Conservation (phyloP, 2,113 vertebrate species). For the Meles meles region DNA sequence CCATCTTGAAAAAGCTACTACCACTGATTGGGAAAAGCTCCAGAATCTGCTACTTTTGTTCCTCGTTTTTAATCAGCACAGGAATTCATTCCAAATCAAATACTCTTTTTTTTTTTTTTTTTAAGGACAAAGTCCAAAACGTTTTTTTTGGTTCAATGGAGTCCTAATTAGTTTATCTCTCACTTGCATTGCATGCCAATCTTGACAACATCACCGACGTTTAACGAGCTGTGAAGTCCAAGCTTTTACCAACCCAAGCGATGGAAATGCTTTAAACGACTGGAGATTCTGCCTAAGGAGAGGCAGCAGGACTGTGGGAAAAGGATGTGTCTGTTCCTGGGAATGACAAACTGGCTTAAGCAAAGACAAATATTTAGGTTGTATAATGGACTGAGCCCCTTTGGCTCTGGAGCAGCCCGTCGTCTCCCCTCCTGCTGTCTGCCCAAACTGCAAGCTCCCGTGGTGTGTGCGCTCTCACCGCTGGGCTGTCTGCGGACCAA, state of each 20-base stretch:
- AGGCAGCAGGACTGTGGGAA: fast-evolving
- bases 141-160: background rate
- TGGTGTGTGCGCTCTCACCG: background rate
- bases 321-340: background rate
- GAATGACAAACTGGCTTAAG: background rate
- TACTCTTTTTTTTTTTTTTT: background rate
- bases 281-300: background rate
- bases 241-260: no score
- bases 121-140: background rate
- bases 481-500: conserved; percentile 60
- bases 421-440: background rate
- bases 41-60: no score
- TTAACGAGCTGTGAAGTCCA: background rate
- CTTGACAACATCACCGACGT: background rate
- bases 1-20: background rate
- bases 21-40: background rate
- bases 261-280: background rate
- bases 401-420: background rate
- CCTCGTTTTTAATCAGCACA: background rate
- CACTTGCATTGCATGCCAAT: background rate
- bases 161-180: background rate
- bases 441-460: background rate
- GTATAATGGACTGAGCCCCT: background rate
- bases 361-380: background rate
- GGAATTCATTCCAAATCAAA: background rate